phyloP scores from a whole-genome alignment of 92 coral and sea anemone genomes.

The Epizoanthus ramosus region DNA sequence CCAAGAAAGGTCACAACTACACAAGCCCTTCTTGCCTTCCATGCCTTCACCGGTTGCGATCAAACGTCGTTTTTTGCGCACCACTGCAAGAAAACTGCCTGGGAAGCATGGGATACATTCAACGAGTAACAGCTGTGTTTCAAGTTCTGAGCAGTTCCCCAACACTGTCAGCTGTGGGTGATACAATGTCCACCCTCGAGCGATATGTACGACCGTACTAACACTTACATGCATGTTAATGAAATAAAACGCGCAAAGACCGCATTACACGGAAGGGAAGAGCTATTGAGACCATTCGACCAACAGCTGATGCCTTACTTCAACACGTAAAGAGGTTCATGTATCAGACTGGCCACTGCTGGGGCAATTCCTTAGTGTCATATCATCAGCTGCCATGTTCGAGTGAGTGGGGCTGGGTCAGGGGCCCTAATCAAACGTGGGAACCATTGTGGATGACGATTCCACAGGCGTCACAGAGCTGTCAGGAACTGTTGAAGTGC shows the following conservation, averaged over 20 bases:
- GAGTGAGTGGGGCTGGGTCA: neutral
- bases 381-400: constrained; percentile 44
- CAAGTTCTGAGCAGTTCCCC: constrained; percentile 45
- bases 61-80: constrained; percentile 61
- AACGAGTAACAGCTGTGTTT: constrained; percentile 37
- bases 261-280: too few species aligned
- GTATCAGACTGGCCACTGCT: constrained; percentile 53
- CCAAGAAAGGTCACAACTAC: constrained; percentile 41
- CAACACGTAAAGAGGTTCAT: constrained; percentile 43
- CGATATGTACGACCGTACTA: too few species aligned
- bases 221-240: too few species aligned
- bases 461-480: constrained; percentile 44
- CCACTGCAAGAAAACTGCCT: constrained; percentile 62
- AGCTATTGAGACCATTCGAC: constrained; percentile 46
- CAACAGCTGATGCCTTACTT: constrained; percentile 11
- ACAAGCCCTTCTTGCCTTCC: constrained; percentile 58
- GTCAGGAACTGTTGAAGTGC: constrained; percentile 46
- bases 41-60: constrained; percentile 70
- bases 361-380: constrained; percentile 44
- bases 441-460: constrained; percentile 24
- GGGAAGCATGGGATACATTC: too few species aligned
- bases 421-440: constrained; percentile 33
- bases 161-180: constrained; percentile 33
- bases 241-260: too few species aligned
- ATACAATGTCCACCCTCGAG: neutral